A percentile compares a stretch with the other conserved stretches of the same genome.
Conservation (phyloP, 2,113 vertebrate genomes). For the Platycercus adscitus region DNA sequence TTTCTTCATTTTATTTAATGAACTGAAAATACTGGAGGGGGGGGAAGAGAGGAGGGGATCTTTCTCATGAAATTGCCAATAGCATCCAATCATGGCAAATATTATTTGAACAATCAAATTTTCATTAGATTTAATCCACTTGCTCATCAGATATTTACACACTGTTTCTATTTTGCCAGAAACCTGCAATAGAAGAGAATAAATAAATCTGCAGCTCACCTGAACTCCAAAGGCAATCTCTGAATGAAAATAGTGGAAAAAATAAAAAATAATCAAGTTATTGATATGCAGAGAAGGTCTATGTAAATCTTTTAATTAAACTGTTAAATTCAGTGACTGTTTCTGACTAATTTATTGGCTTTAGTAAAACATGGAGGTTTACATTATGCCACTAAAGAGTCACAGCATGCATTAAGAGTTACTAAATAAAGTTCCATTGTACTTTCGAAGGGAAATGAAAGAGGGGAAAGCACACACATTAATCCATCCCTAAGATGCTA, state of each 20-base stretch:
- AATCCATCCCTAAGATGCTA: neutral
- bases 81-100: neutral
- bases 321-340: neutral
- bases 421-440: neutral
- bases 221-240: constrained; percentile 20
- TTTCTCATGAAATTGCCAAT: neutral
- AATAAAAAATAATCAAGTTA: neutral
- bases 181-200: neutral
- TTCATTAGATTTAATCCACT: constrained; percentile 7
- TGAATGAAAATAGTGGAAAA: neutral
- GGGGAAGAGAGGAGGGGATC: neutral
- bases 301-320: neutral
- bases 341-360: neutral
- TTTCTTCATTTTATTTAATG: constrained; percentile 7
- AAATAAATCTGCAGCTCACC: constrained; percentile 25
- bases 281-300: neutral
- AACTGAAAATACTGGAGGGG: neutral
- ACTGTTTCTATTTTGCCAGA: neutral
- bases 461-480: neutral
- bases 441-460: neutral
- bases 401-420: neutral
- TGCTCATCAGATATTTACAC: neutral
- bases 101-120: neutral
- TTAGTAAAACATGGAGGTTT: neutral
- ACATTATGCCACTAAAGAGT: neutral